Conservation (phyloP, 2,113 vertebrate species). For the Centropus bengalensis region DNA sequence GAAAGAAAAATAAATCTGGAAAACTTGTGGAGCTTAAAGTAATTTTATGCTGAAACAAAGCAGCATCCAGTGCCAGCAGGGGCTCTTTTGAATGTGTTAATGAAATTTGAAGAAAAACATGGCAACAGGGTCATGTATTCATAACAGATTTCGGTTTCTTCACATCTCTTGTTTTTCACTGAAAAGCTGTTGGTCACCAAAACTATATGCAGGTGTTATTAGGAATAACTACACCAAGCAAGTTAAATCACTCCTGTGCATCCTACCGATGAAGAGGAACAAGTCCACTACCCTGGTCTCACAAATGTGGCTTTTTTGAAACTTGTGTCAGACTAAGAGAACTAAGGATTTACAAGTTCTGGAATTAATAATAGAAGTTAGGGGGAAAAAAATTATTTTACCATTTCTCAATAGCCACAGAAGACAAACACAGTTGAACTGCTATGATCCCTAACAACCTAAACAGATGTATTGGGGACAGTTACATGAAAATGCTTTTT, state of each 20-base stretch:
- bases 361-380: conserved; percentile 47
- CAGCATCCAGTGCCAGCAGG: neutral
- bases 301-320: neutral
- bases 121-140: neutral
- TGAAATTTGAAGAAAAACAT: neutral
- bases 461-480: neutral
- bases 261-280: neutral
- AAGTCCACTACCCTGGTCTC: neutral
- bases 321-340: conserved; percentile 17
- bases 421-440: neutral
- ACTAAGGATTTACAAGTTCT: conserved; percentile 10
- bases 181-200: neutral
- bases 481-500: neutral
- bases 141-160: neutral
- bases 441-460: neutral
- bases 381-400: neutral
- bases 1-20: neutral
- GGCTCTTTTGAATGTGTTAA: neutral
- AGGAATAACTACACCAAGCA: neutral
- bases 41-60: neutral
- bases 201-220: neutral
- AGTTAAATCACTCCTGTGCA: neutral
- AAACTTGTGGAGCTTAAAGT: neutral
- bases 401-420: neutral
- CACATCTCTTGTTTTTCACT: neutral